Conservation (phyloP, 2,888 invertebrate species). For the Acronicta alni region DNA sequence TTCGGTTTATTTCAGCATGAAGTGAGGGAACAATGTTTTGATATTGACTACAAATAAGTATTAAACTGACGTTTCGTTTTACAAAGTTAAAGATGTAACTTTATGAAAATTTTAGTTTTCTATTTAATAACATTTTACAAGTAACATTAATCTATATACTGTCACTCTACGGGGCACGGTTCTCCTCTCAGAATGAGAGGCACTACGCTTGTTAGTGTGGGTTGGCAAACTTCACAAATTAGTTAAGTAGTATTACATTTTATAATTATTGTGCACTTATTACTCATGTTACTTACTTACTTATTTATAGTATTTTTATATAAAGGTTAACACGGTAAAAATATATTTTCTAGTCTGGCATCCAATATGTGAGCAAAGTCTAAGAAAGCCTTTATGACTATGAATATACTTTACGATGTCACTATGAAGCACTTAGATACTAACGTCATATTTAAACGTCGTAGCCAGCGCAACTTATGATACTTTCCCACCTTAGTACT, state of each 20-base stretch:
- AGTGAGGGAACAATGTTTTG: conserved; percentile 23
- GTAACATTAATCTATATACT: too few relatives aligned
- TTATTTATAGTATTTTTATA: too few relatives aligned
- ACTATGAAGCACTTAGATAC: conserved; percentile 28
- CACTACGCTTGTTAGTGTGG: too few relatives aligned
- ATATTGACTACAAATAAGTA: conserved; percentile 18
- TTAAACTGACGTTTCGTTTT: neutral
- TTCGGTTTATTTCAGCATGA: conserved; percentile 65
- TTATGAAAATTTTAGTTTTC: too few relatives aligned
- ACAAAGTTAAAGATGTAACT: too few relatives aligned
- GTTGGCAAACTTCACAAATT: too few relatives aligned
- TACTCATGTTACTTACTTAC: too few relatives aligned
- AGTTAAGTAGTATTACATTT: too few relatives aligned
- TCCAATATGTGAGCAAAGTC: neutral
- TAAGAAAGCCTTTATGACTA: conserved; percentile 2
- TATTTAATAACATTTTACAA: too few relatives aligned
- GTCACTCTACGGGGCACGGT: too few relatives aligned
- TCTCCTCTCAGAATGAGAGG: too few relatives aligned
- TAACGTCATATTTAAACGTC: conserved; percentile 30
- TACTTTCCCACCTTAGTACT: conserved; percentile 40
- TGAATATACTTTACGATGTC: conserved; percentile 2
- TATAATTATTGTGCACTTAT: too few relatives aligned
- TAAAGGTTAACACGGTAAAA: neutral
- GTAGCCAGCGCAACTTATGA: conserved; percentile 21
- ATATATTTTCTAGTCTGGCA: neutral